A percentile compares a stretch with the other conserved stretches of the same genome.
Evolutionary conservation across 2,113 vertebrate species (phyloP).

Genomic region (Takifugu bimaculatus): DNA sequence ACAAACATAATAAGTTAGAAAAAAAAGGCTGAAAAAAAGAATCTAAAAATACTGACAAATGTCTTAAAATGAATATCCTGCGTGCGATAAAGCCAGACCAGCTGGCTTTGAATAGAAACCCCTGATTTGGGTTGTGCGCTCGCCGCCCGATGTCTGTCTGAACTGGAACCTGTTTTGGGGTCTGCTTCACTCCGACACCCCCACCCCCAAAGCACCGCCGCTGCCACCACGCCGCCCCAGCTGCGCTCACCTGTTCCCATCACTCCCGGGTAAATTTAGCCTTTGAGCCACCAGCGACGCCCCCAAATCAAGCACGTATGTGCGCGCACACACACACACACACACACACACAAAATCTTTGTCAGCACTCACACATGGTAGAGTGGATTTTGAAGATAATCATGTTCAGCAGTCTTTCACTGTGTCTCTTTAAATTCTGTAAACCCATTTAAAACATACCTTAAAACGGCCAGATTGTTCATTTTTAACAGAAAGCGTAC

Average conservation of each 20-base stretch:
- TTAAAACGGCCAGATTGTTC: constrained; percentile 7
- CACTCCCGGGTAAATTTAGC: constrained; percentile 95
- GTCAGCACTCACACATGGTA: constrained; percentile 71
- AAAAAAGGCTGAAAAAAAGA: constrained; percentile 40
- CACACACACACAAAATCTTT: constrained; percentile 77
- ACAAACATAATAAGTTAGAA: constrained; percentile 48
- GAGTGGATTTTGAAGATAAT: neutral
- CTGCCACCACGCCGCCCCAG: constrained; percentile 47
- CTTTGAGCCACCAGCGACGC: constrained; percentile 88
- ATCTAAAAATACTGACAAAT: constrained; percentile 34
- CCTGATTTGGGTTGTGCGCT: constrained; percentile 86
- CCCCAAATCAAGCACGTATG: constrained; percentile 12
- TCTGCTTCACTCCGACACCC: constrained; percentile 78
- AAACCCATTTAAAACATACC: neutral
- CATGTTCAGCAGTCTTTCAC: neutral
- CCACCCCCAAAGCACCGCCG: constrained; percentile 58
- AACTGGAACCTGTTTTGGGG: constrained; percentile 72
- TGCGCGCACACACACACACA: constrained; percentile 13
- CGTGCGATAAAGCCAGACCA: constrained; percentile 97
- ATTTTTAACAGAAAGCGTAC: neutral
- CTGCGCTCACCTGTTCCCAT: constrained; percentile 86
- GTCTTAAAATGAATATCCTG: constrained; percentile 68
- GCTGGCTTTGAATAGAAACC: constrained; percentile 99
- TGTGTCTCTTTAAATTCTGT: neutral
- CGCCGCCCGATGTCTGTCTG: constrained; percentile 82